Conservation (phyloP, 2,888 invertebrate species). For the Andrena chrysosceles region DNA sequence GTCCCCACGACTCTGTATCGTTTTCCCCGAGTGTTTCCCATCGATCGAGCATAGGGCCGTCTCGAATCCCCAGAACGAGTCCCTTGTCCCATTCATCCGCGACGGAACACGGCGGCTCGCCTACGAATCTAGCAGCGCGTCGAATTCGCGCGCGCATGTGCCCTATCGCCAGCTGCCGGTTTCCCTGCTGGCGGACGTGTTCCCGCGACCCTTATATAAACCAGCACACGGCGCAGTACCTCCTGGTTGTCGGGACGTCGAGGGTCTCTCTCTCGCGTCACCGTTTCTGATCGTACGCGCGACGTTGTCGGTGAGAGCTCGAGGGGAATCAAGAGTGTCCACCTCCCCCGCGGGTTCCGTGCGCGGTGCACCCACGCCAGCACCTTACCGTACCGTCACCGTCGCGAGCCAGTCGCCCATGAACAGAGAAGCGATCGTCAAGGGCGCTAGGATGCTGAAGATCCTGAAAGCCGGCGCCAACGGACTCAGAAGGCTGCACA, state of each 20-base stretch:
- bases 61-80: not conserved
- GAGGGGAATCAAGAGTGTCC: not conserved
- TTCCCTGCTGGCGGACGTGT: slow-evolving; percentile 50
- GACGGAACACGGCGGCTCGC: not conserved
- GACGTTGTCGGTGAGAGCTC: slow-evolving; percentile 6
- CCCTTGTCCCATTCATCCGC: not conserved
- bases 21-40: not conserved
- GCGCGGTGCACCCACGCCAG: too few relatives aligned
- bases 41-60: not conserved
- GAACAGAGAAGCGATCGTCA: slow-evolving; percentile 20
- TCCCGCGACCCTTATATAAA: slow-evolving; percentile 58
- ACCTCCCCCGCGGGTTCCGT: not conserved
- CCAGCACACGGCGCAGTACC: slow-evolving; percentile 64
- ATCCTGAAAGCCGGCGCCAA: slow-evolving; percentile 68
- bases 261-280: slow-evolving; percentile 60
- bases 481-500: slow-evolving; percentile 73
- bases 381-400: too few relatives aligned
- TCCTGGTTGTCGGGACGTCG: slow-evolving; percentile 71
- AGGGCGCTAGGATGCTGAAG: slow-evolving; percentile 70
- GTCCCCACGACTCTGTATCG: not conserved
- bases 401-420: slow-evolving; percentile 3
- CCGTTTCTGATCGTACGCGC: slow-evolving; percentile 39
- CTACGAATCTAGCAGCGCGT: slow-evolving; percentile 18
- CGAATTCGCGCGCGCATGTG: slow-evolving; percentile 77
- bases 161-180: slow-evolving; percentile 51